Evolutionary conservation across 2,113 vertebrate genomes (phyloP).

Genomic region (Ptychochromis oligacanthus): DNA sequence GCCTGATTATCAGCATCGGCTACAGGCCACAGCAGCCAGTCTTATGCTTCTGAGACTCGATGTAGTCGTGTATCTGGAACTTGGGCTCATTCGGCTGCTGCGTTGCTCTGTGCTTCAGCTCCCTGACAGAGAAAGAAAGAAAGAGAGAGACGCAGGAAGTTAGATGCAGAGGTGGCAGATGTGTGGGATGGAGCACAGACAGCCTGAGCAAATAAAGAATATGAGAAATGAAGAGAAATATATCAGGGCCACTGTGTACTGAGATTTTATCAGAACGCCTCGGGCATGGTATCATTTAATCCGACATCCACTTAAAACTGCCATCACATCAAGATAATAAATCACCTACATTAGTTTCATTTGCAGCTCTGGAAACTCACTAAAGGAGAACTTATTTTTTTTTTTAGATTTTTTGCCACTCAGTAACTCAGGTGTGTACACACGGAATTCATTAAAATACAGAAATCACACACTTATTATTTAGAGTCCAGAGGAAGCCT

Average conservation of each 20-base stretch:
- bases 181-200: conserved; percentile 63
- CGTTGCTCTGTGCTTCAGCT: conserved; percentile 87
- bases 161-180: conserved; percentile 59
- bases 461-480: conserved; percentile 16
- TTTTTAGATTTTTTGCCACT: background rate
- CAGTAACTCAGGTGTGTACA: background rate
- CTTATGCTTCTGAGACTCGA: conserved; percentile 91
- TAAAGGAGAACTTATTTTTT: background rate
- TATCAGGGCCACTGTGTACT: background rate
- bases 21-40: conserved; percentile 89
- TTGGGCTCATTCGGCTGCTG: conserved; percentile 84
- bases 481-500: conserved; percentile 15
- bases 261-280: conserved; percentile 54
- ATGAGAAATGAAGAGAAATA: conserved; percentile 39
- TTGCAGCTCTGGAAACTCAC: background rate
- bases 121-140: conserved; percentile 76
- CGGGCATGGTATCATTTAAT: conserved; percentile 38
- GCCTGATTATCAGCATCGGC: conserved; percentile 17
- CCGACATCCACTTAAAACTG: conserved; percentile 34
- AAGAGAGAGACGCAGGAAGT: conserved; percentile 46
- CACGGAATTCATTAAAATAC: background rate
- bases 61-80: conserved; percentile 95
- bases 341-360: background rate
- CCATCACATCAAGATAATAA: background rate
- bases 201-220: conserved; percentile 51